Evolutionary conservation across 2,888 invertebrate genomes (phyloP).

Genomic region (Automeris io): DNA sequence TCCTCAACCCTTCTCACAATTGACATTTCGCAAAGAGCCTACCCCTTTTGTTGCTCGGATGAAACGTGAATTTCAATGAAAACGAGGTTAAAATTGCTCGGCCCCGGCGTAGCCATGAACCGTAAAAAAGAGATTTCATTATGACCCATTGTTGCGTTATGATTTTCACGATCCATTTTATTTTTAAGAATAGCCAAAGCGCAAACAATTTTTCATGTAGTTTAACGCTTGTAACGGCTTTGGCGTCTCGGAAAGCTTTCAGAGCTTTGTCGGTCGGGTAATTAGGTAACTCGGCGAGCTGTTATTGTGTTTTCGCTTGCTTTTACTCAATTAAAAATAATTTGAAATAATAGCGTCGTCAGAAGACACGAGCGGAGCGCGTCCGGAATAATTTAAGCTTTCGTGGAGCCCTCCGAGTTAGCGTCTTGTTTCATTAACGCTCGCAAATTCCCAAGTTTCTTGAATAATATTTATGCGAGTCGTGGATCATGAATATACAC

Average conservation of each 20-base stretch:
- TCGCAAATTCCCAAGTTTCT: conserved; percentile 32
- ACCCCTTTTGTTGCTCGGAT: conserved; percentile 63
- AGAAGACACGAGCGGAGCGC: conserved; percentile 46
- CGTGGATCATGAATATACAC: conserved; percentile 58
- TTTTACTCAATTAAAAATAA: conserved; percentile 72
- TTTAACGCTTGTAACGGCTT: conserved; percentile 46
- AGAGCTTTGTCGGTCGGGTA: conserved; percentile 45
- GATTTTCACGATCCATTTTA: conserved; percentile 61
- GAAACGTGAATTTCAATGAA: conserved; percentile 69
- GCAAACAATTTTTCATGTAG: conserved; percentile 42
- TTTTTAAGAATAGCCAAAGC: conserved; percentile 47
- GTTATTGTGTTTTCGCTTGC: conserved; percentile 59
- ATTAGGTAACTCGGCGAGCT: conserved; percentile 55
- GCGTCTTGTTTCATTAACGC: conserved; percentile 69
- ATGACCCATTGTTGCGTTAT: conserved; percentile 61
- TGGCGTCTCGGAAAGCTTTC: conserved; percentile 43
- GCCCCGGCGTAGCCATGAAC: conserved; percentile 46
- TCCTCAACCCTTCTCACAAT: conserved; percentile 57
- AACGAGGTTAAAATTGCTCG: conserved; percentile 65
- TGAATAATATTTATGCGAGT: conserved; percentile 59
- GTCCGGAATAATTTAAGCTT: conserved; percentile 58
- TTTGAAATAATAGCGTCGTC: conserved; percentile 62
- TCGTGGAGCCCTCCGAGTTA: conserved; percentile 46
- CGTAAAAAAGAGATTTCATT: conserved; percentile 63
- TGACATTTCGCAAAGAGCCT: conserved; percentile 62